Evolutionary conservation across 1,140 invertebrate species (phyloP), one percentile per base, ranked within the genome.

Genomic region (Penaeus japonicus): DNA sequence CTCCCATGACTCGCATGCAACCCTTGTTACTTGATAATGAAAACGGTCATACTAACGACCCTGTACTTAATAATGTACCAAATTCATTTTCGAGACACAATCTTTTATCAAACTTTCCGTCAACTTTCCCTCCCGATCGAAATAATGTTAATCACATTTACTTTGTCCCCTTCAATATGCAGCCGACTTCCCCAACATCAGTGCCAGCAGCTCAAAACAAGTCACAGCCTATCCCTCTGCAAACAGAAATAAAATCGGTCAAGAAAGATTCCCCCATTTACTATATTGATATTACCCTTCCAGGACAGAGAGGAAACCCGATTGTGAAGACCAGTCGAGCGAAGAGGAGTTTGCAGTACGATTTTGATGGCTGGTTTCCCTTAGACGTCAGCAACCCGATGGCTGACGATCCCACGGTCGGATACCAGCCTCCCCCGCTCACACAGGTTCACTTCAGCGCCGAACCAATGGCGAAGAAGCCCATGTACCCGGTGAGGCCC

Each of bases 221-320:
- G 18, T 22, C 59, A 59, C 10, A 30, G 54, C 7, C 24, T 24
- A 18, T 30, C 73, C 27, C 35, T 83, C 81, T 54, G 22, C 32
- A 39, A 53, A 73, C 78, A 84, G 35, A 59, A 20, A 73, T 27
- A 32, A 30, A 24, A 27, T 32, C 70, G 18, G 27, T 47, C 20
- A 32, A 59, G 3, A 27, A 27, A 65, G 70, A 24, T 32, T 20
- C 87, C 27, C 47, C 78, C 27, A 55, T 90, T 12, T 90, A 89
- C 70, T 90, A 90, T 79, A 90, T 90, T 89, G 90, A 90, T 47
- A 90, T 90, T 87, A 90, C 90, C 84, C 77, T 90, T 90, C 90
- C 90, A 90, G 90, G 89, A n/a, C 20, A 62, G 20, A 83, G 53
- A 30, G 84, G 54, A n/a, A 18, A n/a, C 27, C 84, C 84, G n/a